A percentile compares a stretch with the other conserved stretches of the same genome.
These are phyloP conservation scores for Porites evermanni DNA, from an alignment of 92 coral and sea anemone genomes.

Conservation along the genomic window DNA sequence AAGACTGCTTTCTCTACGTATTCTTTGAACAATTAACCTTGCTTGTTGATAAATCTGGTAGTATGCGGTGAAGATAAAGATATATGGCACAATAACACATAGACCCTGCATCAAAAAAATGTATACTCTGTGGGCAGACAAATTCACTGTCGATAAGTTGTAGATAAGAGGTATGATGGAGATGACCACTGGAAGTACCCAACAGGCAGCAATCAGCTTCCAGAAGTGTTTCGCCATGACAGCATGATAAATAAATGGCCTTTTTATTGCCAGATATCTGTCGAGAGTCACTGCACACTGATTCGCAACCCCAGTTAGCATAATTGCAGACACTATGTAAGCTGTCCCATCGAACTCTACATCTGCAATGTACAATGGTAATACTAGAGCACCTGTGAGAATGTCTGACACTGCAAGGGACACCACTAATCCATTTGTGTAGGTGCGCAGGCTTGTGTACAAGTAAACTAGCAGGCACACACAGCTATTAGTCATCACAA, in stretches of 20 bases:
- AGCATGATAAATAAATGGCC: conserved; percentile 51
- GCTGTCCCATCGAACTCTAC: not conserved
- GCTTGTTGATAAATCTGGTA: conserved; percentile 76
- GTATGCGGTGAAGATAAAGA: conserved; percentile 67
- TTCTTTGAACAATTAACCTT: conserved; percentile 56
- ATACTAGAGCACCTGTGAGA: conserved; percentile 59
- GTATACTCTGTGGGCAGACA: conserved; percentile 4
- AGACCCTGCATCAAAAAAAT: conserved; percentile 58
- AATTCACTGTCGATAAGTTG: not conserved
- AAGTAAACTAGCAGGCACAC: conserved; percentile 69
- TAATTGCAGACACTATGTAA: conserved; percentile 17
- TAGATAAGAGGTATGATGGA: conserved; percentile 58
- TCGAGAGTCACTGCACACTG: conserved; percentile 63
- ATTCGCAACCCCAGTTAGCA: conserved; percentile 58
- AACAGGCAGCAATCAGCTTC: conserved; percentile 38
- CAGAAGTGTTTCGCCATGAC: conserved; percentile 44
- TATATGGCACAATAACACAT: conserved; percentile 68
- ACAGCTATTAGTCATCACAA: conserved; percentile 63
- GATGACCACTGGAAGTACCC: conserved; percentile 50
- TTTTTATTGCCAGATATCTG: conserved; percentile 65
- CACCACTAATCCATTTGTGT: conserved; percentile 75
- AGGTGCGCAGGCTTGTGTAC: conserved; percentile 55
- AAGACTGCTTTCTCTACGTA: conserved; percentile 24
- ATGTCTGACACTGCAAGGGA: conserved; percentile 74
- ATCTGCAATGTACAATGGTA: conserved; percentile 28